Evolutionary conservation across 2,888 invertebrate genomes (phyloP).

Genomic region (Caenorhabditis panamensis): DNA sequence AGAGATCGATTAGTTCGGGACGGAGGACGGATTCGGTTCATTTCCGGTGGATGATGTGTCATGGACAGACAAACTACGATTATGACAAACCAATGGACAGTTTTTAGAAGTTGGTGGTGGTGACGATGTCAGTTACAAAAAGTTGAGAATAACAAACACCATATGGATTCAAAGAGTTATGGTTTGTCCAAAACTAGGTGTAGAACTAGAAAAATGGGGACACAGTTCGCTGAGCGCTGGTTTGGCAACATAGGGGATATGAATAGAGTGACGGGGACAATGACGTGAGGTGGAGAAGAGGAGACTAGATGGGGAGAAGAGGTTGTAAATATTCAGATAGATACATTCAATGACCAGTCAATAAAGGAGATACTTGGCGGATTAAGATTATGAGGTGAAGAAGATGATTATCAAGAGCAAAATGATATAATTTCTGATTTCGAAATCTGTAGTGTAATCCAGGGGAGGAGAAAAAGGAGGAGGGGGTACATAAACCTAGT

Average conservation of each 20-base stretch:
- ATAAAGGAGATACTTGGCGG: background rate
- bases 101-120: too few relatives aligned
- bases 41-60: conserved; percentile 1
- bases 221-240: too few relatives aligned
- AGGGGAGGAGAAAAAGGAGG: too few relatives aligned
- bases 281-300: too few relatives aligned
- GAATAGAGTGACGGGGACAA: background rate
- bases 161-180: too few relatives aligned
- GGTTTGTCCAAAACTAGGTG: background rate
- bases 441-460: too few relatives aligned
- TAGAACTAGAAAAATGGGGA: background rate
- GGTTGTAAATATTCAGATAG: background rate
- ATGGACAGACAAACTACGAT: background rate
- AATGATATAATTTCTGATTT: too few relatives aligned
- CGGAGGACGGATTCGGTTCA: background rate
- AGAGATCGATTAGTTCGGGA: conserved; percentile 12
- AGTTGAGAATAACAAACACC: too few relatives aligned
- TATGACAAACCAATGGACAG: background rate
- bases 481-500: too few relatives aligned
- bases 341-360: background rate
- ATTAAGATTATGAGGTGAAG: background rate
- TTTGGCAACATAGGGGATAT: background rate
- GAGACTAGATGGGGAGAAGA: too few relatives aligned
- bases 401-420: background rate
- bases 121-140: too few relatives aligned